phyloP scores from a whole-genome alignment of 2,797 vertebrate genomes.

The Jordanella pulchra region DNA sequence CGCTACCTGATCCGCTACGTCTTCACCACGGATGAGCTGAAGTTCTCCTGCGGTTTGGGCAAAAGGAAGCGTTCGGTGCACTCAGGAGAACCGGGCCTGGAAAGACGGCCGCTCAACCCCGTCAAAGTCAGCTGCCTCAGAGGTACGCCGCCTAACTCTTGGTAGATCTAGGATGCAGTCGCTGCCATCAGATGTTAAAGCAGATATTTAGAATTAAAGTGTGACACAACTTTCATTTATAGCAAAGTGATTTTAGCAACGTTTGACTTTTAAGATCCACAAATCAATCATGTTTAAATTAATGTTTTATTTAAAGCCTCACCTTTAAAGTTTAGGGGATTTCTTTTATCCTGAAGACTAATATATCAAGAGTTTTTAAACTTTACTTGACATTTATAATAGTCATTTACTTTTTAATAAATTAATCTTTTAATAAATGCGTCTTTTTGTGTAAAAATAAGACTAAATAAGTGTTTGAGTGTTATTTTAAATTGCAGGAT shows the following conservation, averaged over 20 bases:
- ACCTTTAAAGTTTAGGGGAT: too few relatives aligned
- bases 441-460: too few relatives aligned
- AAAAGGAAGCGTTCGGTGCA: slow-evolving; percentile 99
- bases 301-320: too few relatives aligned
- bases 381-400: too few relatives aligned
- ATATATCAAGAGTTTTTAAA: too few relatives aligned
- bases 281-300: too few relatives aligned
- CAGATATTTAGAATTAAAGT: not conserved
- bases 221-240: not conserved
- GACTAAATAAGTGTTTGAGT: not conserved
- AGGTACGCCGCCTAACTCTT: slow-evolving; percentile 80
- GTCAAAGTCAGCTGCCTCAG: slow-evolving; percentile 99
- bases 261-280: too few relatives aligned
- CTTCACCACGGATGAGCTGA: slow-evolving; percentile 98
- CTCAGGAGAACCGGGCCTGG: slow-evolving; percentile 94
- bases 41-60: slow-evolving; percentile 98
- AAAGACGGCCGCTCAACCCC: slow-evolving; percentile 97
- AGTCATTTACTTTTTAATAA: too few relatives aligned
- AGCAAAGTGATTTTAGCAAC: too few relatives aligned
- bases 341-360: too few relatives aligned
- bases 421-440: too few relatives aligned
- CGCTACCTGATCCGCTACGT: slow-evolving; percentile 99
- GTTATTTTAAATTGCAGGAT: not conserved
- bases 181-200: too few relatives aligned
- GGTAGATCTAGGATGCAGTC: not conserved